Evolutionary conservation across 2,113 vertebrate species (phyloP).

Genomic region (Channa maculata): DNA sequence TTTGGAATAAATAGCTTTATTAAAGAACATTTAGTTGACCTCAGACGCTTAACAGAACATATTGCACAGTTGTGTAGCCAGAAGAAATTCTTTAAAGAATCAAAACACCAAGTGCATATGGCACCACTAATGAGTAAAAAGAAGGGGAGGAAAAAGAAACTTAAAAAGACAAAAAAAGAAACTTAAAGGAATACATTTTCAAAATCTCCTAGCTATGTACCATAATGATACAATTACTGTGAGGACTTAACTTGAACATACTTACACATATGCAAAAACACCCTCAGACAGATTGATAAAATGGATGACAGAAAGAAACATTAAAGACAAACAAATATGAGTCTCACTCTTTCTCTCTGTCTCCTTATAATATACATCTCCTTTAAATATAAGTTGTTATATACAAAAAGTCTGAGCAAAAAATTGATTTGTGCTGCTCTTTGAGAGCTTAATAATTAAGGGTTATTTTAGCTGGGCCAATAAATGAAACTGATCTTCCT

Average conservation of each 20-base stretch:
- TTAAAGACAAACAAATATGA: neutral
- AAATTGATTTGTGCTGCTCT: conserved; percentile 7
- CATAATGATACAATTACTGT: neutral
- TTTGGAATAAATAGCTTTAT: neutral
- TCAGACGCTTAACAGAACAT: conserved; percentile 3
- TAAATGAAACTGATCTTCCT: conserved; percentile 13
- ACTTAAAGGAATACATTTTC: no score
- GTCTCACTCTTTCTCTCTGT: neutral
- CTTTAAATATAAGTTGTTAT: neutral
- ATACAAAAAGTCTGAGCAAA: neutral
- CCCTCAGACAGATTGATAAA: neutral
- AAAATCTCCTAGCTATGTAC: no score
- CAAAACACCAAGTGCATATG: neutral
- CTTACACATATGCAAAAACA: neutral
- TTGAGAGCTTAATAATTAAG: conserved; percentile 18
- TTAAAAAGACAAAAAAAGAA: no score
- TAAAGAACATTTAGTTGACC: conserved; percentile 10
- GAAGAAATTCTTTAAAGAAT: conserved; percentile 1
- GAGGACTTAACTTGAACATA: neutral
- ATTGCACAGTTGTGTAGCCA: neutral
- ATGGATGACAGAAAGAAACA: neutral
- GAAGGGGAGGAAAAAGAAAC: no score
- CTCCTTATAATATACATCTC: no score
- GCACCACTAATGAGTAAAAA: no score
- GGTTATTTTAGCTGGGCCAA: conserved; percentile 23